Evolutionary conservation across 2,113 vertebrate genomes (phyloP).

Genomic region (Hipposideros armiger): DNA sequence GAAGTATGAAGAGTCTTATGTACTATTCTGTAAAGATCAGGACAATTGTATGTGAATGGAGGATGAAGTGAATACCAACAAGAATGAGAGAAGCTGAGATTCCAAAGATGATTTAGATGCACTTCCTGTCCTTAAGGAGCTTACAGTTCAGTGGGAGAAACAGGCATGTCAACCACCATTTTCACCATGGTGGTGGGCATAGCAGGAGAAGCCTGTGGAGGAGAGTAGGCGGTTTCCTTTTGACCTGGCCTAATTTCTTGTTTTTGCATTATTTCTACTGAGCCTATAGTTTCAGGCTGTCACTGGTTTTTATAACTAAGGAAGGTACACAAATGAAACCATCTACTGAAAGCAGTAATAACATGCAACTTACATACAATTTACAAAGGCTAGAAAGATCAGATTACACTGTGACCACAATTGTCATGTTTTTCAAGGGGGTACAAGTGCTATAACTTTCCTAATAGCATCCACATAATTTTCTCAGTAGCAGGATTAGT

Average conservation of each 20-base stretch:
- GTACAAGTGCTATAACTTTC: constrained; percentile 41
- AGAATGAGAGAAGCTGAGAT: background rate
- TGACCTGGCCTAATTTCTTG: background rate
- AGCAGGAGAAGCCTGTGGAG: background rate
- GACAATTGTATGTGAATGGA: background rate
- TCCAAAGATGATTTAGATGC: background rate
- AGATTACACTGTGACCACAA: background rate
- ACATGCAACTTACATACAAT: accelerated
- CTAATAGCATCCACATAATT: constrained; percentile 75
- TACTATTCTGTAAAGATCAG: background rate
- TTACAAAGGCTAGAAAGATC: background rate
- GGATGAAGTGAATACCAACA: background rate
- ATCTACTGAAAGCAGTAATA: background rate
- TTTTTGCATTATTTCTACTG: background rate
- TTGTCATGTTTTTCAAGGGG: constrained; percentile 47
- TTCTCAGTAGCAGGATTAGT: constrained; percentile 79
- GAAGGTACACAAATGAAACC: background rate
- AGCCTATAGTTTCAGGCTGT: background rate
- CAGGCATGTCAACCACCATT: background rate
- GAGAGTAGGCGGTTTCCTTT: background rate
- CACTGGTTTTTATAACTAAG: background rate
- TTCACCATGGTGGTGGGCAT: background rate
- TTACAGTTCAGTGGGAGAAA: background rate
- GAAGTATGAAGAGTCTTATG: background rate
- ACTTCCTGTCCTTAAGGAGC: background rate